These are phyloP conservation scores for Blastobasis lacticolella DNA, from an alignment of 2,888 invertebrate genomes.

Conservation along the genomic window DNA sequence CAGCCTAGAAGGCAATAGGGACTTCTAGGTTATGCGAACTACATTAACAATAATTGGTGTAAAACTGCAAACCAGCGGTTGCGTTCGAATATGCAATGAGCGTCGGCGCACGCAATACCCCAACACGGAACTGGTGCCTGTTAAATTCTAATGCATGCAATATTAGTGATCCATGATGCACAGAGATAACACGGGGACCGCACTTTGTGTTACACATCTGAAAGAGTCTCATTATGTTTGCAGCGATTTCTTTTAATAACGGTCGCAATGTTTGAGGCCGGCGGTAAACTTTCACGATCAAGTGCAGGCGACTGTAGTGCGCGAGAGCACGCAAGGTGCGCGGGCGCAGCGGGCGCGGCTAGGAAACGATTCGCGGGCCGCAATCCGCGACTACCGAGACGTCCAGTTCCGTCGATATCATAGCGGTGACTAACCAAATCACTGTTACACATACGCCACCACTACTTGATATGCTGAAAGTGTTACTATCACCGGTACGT, in stretches of 20 bases:
- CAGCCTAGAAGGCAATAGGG: no score
- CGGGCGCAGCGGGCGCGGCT: constrained; percentile 35
- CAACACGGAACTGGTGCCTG: no score
- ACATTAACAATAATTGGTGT: no score
- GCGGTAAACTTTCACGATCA: constrained; percentile 68
- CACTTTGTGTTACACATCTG: constrained; percentile 3
- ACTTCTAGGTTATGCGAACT: no score
- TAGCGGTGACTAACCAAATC: constrained; percentile 43
- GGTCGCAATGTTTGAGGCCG: constrained; percentile 62
- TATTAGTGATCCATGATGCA: no score
- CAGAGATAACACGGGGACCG: not conserved
- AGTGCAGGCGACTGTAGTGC: constrained; percentile 52
- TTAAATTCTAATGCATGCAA: no score
- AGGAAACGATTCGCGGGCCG: constrained; percentile 25
- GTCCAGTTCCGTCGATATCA: constrained; percentile 55
- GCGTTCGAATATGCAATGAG: no score
- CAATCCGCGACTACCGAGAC: constrained; percentile 26
- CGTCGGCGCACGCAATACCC: no score
- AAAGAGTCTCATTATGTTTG: constrained; percentile 5
- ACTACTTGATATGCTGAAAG: constrained; percentile 25
- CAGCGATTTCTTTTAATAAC: constrained; percentile 59
- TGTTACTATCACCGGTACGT: constrained; percentile 1
- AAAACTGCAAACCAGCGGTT: no score
- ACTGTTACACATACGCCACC: constrained; percentile 15
- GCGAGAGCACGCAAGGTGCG: constrained; percentile 45